phyloP scores from a whole-genome alignment of 2,797 vertebrate genomes.

The Crax fasciolata region DNA sequence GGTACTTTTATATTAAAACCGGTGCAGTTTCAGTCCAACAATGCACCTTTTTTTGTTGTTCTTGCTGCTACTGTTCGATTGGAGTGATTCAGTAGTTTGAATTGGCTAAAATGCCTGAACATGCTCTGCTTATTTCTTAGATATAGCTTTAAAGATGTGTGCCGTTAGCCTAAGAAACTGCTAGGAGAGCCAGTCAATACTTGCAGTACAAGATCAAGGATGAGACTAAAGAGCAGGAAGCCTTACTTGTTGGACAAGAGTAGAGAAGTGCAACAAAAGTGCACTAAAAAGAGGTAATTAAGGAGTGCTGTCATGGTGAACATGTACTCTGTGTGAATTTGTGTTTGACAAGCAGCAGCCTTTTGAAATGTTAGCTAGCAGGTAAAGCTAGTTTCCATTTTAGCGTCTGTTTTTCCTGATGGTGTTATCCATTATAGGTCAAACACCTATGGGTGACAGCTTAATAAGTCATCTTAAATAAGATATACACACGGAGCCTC shows the following conservation, averaged over 20 bases:
- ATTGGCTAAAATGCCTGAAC: neutral
- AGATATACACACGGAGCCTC: neutral
- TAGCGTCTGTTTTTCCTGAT: neutral
- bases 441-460: conserved; percentile 37
- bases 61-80: neutral
- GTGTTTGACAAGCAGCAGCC: neutral
- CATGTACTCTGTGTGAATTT: neutral
- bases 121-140: neutral
- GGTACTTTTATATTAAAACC: neutral
- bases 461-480: conserved; percentile 35
- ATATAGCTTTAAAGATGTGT: accelerated
- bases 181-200: neutral
- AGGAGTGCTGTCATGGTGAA: accelerated
- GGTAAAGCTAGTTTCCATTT: neutral
- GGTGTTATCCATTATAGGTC: conserved; percentile 15
- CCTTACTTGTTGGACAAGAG: neutral
- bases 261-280: neutral
- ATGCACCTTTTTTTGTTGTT: neutral
- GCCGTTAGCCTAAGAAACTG: neutral
- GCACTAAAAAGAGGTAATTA: neutral
- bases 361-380: neutral
- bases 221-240: neutral
- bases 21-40: neutral
- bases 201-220: neutral
- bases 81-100: neutral